Conservation (phyloP, 2,888 invertebrate species). For the Trileptium ribeirensis region DNA sequence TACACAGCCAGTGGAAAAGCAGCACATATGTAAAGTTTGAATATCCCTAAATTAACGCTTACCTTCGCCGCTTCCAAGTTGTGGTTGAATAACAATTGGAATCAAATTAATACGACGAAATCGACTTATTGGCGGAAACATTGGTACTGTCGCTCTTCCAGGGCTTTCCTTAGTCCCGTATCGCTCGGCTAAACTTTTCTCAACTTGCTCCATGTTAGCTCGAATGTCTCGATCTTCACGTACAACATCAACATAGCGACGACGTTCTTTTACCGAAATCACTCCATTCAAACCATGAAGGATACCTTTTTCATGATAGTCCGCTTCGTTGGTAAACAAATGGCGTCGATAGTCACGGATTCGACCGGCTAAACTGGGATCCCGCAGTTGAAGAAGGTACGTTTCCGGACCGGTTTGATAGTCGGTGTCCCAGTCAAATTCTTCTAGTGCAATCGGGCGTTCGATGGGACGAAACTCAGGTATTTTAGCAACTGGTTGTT, state of each 20-base stretch:
- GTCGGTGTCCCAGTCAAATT: conserved; percentile 58
- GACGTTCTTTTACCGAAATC: conserved; percentile 18
- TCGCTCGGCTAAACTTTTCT: neutral
- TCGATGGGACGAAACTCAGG: neutral
- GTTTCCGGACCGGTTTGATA: conserved; percentile 96
- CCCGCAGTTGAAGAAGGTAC: conserved; percentile 82
- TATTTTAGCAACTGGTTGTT: neutral
- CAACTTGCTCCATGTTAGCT: neutral
- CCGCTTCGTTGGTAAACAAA: conserved; percentile 7
- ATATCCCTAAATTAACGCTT: too few species aligned
- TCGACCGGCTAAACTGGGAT: conserved; percentile 78
- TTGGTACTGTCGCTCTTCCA: too few species aligned
- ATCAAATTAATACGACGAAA: neutral
- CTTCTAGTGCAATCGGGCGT: conserved; percentile 37
- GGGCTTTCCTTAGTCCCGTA: neutral
- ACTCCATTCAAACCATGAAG: conserved; percentile 2
- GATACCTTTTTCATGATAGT: neutral
- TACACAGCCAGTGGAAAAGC: too few species aligned
- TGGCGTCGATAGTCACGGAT: conserved; percentile 45
- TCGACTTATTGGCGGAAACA: neutral
- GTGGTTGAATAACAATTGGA: neutral
- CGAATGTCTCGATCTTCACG: conserved; percentile 3
- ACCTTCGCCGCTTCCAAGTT: neutral
- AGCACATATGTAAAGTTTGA: too few species aligned
- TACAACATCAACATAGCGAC: conserved; percentile 27